A percentile compares a stretch with the other conserved stretches of the same genome.
phyloP scores from a whole-genome alignment of 2,797 vertebrate species.

The Danio aesculapii region DNA sequence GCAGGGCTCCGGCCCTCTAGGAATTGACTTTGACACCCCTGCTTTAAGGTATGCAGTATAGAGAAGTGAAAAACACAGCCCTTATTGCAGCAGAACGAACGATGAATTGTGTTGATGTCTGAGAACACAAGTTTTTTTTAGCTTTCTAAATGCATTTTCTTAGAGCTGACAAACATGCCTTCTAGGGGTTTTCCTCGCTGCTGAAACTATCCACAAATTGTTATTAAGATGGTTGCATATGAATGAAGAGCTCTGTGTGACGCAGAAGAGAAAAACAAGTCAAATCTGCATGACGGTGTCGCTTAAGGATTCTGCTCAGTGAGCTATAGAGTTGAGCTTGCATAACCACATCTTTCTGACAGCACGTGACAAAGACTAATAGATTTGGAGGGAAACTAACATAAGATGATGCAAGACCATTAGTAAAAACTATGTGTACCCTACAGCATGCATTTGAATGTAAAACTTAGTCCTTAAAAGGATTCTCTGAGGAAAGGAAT shows the following conservation, averaged over 20 bases:
- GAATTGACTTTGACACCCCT: too few relatives aligned
- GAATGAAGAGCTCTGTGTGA: not conserved
- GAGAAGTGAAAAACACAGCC: not conserved
- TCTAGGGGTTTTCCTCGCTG: not conserved
- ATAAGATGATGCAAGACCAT: not conserved
- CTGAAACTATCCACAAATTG: not conserved
- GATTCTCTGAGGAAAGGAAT: not conserved
- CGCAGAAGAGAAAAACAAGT: not conserved
- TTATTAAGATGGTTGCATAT: not conserved
- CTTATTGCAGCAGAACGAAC: not conserved
- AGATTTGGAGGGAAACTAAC: not conserved
- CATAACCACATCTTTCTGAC: not conserved
- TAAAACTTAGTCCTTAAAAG: not conserved
- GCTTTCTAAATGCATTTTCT: not conserved
- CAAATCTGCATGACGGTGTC: not conserved
- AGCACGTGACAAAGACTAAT: not conserved
- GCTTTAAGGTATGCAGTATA: not conserved
- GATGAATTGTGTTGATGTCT: not conserved
- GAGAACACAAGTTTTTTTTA: not conserved
- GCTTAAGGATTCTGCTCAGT: not conserved
- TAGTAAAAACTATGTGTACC: not conserved
- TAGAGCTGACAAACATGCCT: not conserved
- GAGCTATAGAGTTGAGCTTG: not conserved
- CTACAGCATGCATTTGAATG: conserved; percentile 4
- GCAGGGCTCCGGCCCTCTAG: too few relatives aligned